These are phyloP conservation scores for Rhadinocentrus ornatus DNA, from an alignment of 2,797 vertebrate species.

Conservation along the genomic window DNA sequence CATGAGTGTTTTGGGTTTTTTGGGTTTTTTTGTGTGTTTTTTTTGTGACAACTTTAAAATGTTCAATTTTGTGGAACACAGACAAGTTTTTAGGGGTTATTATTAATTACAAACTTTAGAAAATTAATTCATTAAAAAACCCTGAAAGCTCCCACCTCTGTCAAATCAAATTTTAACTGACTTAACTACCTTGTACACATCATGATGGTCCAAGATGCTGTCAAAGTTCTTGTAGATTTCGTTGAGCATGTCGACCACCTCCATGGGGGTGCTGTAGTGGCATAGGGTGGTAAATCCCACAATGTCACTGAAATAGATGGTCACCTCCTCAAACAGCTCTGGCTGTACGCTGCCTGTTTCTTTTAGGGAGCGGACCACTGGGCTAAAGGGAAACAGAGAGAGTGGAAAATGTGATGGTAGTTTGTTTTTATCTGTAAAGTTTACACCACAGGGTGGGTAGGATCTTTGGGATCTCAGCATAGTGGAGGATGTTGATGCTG, in stretches of 20 bases:
- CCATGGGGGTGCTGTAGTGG: constrained; percentile 97
- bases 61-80: too few species aligned
- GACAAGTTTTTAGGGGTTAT: too few species aligned
- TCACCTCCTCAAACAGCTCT: constrained; percentile 95
- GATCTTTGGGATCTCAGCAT: background rate
- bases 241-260: constrained; percentile 98
- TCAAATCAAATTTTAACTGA: background rate
- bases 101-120: too few species aligned
- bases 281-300: constrained; percentile 97
- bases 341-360: constrained; percentile 93
- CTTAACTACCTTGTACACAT: constrained; percentile 93
- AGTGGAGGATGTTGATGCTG: background rate
- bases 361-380: constrained; percentile 95
- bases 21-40: too few species aligned
- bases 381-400: constrained; percentile 73
- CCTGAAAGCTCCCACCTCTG: background rate
- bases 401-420: too few species aligned
- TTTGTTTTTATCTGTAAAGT: too few species aligned
- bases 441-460: too few species aligned
- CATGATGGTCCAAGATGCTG: constrained; percentile 94
- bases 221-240: constrained; percentile 98
- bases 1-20: too few species aligned
- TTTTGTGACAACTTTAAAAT: too few species aligned
- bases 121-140: too few species aligned
- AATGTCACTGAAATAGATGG: constrained; percentile 98